Conservation (phyloP, 2,797 vertebrate species). For the Oreochromis grahami region DNA sequence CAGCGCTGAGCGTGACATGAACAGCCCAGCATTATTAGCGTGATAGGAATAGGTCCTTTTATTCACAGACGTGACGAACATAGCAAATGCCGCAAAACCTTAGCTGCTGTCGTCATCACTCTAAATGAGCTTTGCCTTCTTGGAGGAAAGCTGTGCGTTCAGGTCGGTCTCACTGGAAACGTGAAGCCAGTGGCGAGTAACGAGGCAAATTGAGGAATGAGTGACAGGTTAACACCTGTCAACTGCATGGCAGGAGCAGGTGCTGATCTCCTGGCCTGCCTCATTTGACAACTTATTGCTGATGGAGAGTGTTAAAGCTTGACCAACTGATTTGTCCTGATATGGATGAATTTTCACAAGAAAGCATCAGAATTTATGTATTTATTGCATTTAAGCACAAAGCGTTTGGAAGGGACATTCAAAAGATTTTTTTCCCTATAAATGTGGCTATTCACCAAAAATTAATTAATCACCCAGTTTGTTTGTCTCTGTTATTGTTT, state of each 20-base stretch:
- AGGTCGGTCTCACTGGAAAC: conserved; percentile 8
- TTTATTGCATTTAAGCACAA: not conserved
- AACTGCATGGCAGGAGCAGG: conserved; percentile 43
- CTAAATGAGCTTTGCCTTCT: conserved; percentile 44
- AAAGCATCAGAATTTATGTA: not conserved
- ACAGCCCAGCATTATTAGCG: conserved; percentile 62
- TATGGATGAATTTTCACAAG: conserved; percentile 28
- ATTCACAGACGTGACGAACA: conserved; percentile 60
- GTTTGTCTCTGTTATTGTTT: not conserved
- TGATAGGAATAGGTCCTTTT: conserved; percentile 63
- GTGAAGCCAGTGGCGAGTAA: conserved; percentile 19
- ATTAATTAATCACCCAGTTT: not conserved
- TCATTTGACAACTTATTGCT: conserved; percentile 49
- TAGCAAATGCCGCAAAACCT: conserved; percentile 34
- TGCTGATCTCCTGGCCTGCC: conserved; percentile 57
- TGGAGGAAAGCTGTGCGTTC: not conserved
- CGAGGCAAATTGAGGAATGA: conserved; percentile 35
- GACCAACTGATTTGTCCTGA: conserved; percentile 48
- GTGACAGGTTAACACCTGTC: conserved; percentile 57
- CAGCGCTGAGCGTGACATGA: conserved; percentile 50
- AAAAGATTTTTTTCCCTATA: not conserved
- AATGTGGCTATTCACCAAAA: not conserved
- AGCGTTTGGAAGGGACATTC: not conserved
- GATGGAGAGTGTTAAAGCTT: conserved; percentile 41
- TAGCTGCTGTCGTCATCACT: conserved; percentile 18